These are phyloP conservation scores for Lagorchestes hirsutus DNA, from an alignment of 2,797 vertebrate genomes.

Conservation along the genomic window DNA sequence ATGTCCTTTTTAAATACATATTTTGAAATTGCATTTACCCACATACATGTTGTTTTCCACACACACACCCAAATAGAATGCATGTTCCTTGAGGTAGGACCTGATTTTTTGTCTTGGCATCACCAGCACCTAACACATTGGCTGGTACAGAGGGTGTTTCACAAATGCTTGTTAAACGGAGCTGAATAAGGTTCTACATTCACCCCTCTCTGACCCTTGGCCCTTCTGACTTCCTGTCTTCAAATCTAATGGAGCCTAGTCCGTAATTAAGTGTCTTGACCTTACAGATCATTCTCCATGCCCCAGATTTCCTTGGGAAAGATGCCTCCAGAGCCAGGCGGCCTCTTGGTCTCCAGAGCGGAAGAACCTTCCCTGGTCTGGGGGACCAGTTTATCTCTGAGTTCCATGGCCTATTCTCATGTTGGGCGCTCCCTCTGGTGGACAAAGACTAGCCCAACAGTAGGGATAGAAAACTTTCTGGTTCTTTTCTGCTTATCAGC, in stretches of 20 bases:
- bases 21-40: neutral
- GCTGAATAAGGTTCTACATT: neutral
- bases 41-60: neutral
- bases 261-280: neutral
- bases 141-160: neutral
- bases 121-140: neutral
- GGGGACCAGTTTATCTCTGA: neutral
- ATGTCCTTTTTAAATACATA: neutral
- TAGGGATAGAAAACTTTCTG: neutral
- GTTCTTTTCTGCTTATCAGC: neutral
- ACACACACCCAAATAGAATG: neutral
- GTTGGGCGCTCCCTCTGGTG: slow-evolving; percentile 76
- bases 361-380: neutral
- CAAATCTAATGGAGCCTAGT: neutral
- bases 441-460: neutral
- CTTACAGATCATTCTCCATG: neutral
- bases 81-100: neutral
- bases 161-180: neutral
- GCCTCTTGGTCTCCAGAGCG: neutral
- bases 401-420: neutral
- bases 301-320: neutral
- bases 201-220: neutral
- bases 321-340: neutral
- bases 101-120: neutral
- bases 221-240: neutral